A percentile compares a stretch with the other conserved stretches of the same genome.
phyloP scores from a whole-genome alignment of 1,140 invertebrate species.

The Dufourea novaeangliae region DNA sequence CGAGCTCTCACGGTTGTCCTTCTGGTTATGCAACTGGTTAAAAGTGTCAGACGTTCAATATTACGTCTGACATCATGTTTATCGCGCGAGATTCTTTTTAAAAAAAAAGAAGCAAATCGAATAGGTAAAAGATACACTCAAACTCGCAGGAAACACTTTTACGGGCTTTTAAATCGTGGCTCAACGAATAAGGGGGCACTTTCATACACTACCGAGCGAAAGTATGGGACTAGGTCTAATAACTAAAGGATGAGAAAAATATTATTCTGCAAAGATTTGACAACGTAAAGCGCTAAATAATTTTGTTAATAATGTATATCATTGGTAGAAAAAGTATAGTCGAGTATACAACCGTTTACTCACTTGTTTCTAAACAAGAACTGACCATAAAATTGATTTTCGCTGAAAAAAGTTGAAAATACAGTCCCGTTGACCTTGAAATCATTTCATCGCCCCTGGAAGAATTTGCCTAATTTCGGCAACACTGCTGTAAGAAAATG shows the following conservation, averaged over 20 bases:
- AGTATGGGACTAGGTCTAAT: no score
- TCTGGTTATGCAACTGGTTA: slow-evolving; percentile 46
- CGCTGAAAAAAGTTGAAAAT: background rate
- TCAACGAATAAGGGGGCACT: background rate
- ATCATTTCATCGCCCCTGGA: background rate
- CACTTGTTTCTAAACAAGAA: no score
- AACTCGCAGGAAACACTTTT: slow-evolving; percentile 9
- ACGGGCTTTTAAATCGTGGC: background rate
- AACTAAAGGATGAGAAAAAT: no score
- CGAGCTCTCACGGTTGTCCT: slow-evolving; percentile 42
- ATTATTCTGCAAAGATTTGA: no score
- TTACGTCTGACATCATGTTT: slow-evolving; percentile 36
- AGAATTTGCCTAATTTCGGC: slow-evolving; percentile 42
- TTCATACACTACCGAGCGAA: background rate
- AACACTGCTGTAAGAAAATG: background rate
- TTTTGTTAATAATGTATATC: no score
- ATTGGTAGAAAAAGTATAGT: no score
- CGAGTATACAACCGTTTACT: no score
- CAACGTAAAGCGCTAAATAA: no score
- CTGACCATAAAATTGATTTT: no score
- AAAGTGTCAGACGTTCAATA: slow-evolving; percentile 36
- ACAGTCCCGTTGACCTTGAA: background rate
- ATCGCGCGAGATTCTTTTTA: slow-evolving; percentile 19
- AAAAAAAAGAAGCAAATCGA: background rate
- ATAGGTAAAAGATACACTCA: background rate